These are phyloP conservation scores for Temnothorax ravouxi DNA, from an alignment of 2,888 invertebrate genomes.

Conservation along the genomic window DNA sequence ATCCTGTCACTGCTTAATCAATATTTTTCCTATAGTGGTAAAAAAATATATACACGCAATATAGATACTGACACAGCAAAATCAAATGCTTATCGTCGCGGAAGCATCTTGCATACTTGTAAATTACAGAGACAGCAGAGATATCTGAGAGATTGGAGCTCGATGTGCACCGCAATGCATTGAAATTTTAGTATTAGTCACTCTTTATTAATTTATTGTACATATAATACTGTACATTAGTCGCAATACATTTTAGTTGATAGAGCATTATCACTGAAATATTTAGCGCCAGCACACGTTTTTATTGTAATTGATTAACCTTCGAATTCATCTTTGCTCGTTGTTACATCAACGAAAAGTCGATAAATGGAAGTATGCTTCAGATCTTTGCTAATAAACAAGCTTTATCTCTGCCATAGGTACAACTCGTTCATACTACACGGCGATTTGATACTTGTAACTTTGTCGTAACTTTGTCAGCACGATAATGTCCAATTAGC, in stretches of 20 bases:
- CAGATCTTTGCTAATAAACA: background rate
- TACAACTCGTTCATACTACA: conserved; percentile 40
- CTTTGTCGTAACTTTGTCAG: conserved; percentile 27
- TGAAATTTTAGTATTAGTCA: conserved; percentile 66
- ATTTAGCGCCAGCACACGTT: background rate
- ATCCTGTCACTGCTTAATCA: conserved; percentile 2
- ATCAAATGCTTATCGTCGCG: conserved; percentile 64
- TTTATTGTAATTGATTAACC: conserved; percentile 8
- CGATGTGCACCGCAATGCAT: conserved; percentile 22
- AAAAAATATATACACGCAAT: background rate
- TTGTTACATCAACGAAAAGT: background rate
- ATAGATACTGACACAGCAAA: conserved; percentile 6
- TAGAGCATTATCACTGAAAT: conserved; percentile 14
- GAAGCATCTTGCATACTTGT: conserved; percentile 68
- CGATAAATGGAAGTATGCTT: background rate
- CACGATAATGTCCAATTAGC: conserved; percentile 26
- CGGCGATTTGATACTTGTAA: conserved; percentile 36
- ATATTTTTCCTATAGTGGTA: background rate
- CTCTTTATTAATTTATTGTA: conserved; percentile 74
- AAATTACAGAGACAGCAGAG: conserved; percentile 13
- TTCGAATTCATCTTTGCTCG: conserved; percentile 12
- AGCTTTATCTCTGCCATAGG: conserved; percentile 49
- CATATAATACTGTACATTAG: conserved; percentile 68
- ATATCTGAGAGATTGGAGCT: conserved; percentile 22
- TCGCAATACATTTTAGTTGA: conserved; percentile 19